Base-by-base conservation (phyloP, 2,797 vertebrate species). In the Urocyon cinereoargenteus region DNA sequence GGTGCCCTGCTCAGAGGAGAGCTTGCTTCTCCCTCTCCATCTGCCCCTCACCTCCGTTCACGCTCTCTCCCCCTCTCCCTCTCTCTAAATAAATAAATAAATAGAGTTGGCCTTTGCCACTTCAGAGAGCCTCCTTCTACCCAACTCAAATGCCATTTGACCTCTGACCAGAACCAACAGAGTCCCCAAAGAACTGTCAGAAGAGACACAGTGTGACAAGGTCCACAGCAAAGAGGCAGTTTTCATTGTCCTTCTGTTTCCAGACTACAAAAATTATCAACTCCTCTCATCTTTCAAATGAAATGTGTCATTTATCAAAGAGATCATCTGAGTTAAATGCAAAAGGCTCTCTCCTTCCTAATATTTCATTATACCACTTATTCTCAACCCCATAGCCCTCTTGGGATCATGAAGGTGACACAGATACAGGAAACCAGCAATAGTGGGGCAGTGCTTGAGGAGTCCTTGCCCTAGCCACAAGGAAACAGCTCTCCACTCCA, bases 221-320 rank as follows among this genome's bases (percentile, higher is more conserved):
- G 14, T 40, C 6, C 10, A 18, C n/a, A 61, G 36, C 9, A 3
- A 24, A 15, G 16, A 59, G 36, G 28, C 1, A 26, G 16, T 18
- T n/a, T 83, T 77, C n/a, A n/a, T 28, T 83, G 21, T 34, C 87
- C 26, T 79, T 81, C 73, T 86, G 24, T 83, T 75, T 85, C 49
- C 21, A 26, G 28, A 59, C 72, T 49, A 79, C 2, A 51, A 55
- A 78, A 64, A 18, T 22, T 18, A 68, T 21, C 26, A 31, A 34
- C 28, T 81, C 22, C 57, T 64, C 75, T 91, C 36, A 5, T 28
- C 36, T 49, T 34, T 24, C 45, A 45, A 77, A 57, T 59, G 72
- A 70, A 34, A 18, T 10, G 36, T 45, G 85, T 68, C 21, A 1
- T 24, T 28, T 34, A 66, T 59, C 51, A 40, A 51, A 19, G 40